phyloP scores from a whole-genome alignment of 2,797 vertebrate genomes.

The Oreochromis mossambicus region DNA sequence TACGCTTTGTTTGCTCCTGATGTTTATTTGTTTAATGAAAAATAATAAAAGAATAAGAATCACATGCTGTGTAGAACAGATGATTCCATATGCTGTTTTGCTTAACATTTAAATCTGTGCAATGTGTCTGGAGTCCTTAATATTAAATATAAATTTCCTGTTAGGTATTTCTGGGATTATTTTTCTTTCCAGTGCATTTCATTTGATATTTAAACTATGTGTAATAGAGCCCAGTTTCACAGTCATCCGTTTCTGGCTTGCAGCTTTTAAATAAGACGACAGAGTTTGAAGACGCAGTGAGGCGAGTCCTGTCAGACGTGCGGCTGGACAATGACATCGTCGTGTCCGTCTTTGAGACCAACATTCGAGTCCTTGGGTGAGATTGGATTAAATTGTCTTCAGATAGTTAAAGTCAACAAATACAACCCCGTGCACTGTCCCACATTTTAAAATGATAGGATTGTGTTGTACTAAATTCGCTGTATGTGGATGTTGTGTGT shows the following conservation, averaged over 20 bases:
- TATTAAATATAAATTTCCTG: neutral
- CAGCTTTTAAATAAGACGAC: conserved; percentile 97
- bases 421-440: neutral
- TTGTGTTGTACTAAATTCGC: neutral
- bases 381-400: conserved; percentile 35
- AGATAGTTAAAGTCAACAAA: neutral
- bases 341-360: conserved; percentile 98
- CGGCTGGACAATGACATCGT: conserved; percentile 98
- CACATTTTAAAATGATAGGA: neutral
- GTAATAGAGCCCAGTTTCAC: neutral
- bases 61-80: neutral
- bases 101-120: neutral
- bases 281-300: conserved; percentile 96
- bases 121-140: neutral
- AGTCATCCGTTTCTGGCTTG: neutral
- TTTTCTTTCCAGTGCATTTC: neutral
- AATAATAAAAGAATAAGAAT: neutral
- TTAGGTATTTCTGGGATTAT: neutral
- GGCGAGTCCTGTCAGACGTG: conserved; percentile 91
- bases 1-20: conserved; percentile 8
- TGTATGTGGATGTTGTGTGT: neutral
- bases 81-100: neutral
- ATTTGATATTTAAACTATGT: neutral
- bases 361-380: conserved; percentile 98
- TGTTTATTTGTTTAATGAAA: neutral